These are phyloP conservation scores for Micromys minutus DNA, from an alignment of 2,113 vertebrate genomes.

Conservation along the genomic window DNA sequence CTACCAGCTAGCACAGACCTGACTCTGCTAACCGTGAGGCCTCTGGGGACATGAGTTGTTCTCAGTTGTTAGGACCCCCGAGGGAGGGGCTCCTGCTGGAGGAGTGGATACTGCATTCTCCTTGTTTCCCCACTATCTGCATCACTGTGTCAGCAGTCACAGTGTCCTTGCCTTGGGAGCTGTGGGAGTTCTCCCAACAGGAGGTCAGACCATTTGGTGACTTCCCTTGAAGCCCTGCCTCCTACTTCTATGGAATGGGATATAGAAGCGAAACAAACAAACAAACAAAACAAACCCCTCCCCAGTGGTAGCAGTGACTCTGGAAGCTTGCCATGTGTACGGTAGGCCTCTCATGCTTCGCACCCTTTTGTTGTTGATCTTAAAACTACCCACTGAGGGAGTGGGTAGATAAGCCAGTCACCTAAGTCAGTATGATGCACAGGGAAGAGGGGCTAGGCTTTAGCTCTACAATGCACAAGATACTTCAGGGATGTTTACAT, in stretches of 20 bases:
- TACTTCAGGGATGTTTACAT: background rate
- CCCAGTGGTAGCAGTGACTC: background rate
- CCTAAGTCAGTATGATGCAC: background rate
- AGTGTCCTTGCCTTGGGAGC: background rate
- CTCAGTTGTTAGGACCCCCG: background rate
- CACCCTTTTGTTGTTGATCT: background rate
- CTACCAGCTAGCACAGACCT: background rate
- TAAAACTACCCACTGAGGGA: background rate
- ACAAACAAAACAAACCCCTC: no score
- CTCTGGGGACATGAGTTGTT: background rate
- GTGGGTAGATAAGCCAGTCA: background rate
- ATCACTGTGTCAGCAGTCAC: background rate
- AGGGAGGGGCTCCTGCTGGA: background rate
- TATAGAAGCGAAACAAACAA: no score
- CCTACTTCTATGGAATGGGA: background rate
- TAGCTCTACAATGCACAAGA: background rate
- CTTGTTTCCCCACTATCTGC: background rate
- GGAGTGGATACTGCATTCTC: background rate
- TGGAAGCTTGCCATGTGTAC: accelerated
- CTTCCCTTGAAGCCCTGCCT: background rate
- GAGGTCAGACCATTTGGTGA: background rate
- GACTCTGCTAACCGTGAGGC: background rate
- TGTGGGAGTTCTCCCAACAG: background rate
- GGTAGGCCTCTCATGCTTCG: background rate
- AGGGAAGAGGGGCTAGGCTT: background rate